These are phyloP conservation scores for Chondrosia reniformis DNA, from an alignment of 37 sponge, comb jelly and placozoan genomes.

Conservation along the genomic window DNA sequence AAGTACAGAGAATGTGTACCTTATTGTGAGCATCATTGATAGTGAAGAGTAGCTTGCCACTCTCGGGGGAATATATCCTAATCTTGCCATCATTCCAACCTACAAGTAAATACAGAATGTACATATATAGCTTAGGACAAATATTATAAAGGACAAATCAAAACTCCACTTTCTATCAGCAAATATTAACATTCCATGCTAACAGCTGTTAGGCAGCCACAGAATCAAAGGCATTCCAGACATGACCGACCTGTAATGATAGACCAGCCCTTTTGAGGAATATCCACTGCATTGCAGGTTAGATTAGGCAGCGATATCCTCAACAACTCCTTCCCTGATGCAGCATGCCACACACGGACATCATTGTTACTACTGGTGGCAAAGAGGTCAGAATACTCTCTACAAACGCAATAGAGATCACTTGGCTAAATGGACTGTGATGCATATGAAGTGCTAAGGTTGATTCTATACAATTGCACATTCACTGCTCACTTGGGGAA, in stretches of 20 bases:
- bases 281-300: constrained; percentile 77
- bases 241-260: constrained; percentile 84
- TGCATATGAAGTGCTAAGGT: neutral
- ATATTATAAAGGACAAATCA: no score
- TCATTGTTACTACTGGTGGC: constrained; percentile 92
- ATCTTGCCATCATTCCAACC: constrained; percentile 99
- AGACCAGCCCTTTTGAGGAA: constrained; percentile 86
- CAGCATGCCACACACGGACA: constrained; percentile 92
- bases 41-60: constrained; percentile 82
- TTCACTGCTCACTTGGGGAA: constrained; percentile 63
- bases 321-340: constrained; percentile 86
- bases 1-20: constrained; percentile 28
- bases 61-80: constrained; percentile 84
- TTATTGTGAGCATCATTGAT: constrained; percentile 97
- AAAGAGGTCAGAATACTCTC: constrained; percentile 83
- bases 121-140: no score
- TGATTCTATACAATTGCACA: neutral
- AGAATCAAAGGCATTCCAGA: no score
- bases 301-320: constrained; percentile 82
- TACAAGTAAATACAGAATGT: constrained; percentile 17
- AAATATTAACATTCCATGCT: no score
- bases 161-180: no score
- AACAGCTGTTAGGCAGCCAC: no score
- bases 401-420: constrained; percentile 5
- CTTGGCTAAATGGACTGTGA: neutral